Evolutionary conservation across 2,113 vertebrate genomes (phyloP).

Genomic region (Ptilorrhoa leucosticta): DNA sequence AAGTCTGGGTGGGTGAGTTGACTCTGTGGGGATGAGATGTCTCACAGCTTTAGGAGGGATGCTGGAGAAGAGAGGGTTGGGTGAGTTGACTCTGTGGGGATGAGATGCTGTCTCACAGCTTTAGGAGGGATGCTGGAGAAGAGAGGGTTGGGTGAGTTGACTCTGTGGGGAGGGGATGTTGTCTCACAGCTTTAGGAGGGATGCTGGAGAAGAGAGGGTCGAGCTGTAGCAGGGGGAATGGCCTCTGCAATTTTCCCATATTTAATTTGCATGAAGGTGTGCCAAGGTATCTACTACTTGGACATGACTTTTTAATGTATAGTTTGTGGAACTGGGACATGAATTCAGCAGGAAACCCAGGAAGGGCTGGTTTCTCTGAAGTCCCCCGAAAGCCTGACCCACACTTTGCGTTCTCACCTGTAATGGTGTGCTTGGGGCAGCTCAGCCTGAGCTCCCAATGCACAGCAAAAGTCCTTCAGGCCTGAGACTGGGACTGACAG

Average conservation of each 20-base stretch:
- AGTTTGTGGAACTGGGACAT: neutral
- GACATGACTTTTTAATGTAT: fast-evolving
- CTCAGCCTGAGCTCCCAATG: neutral
- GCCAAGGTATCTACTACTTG: neutral
- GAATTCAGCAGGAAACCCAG: neutral
- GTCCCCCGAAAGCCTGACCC: neutral
- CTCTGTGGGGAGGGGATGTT: neutral
- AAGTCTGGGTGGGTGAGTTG: neutral
- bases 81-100: neutral
- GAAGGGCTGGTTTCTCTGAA: neutral
- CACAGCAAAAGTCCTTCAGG: neutral
- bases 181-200: neutral
- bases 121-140: fast-evolving
- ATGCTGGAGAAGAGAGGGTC: fast-evolving
- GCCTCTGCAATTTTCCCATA: neutral
- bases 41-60: neutral
- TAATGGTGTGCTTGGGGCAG: neutral
- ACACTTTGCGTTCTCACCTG: neutral
- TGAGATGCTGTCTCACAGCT: neutral
- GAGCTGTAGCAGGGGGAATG: neutral
- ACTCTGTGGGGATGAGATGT: neutral
- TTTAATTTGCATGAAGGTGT: neutral
- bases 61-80: fast-evolving
- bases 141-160: neutral
- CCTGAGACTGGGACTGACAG: neutral